Evolutionary conservation across 2,797 vertebrate species (phyloP).

Genomic region (Neoniphon sammara): DNA sequence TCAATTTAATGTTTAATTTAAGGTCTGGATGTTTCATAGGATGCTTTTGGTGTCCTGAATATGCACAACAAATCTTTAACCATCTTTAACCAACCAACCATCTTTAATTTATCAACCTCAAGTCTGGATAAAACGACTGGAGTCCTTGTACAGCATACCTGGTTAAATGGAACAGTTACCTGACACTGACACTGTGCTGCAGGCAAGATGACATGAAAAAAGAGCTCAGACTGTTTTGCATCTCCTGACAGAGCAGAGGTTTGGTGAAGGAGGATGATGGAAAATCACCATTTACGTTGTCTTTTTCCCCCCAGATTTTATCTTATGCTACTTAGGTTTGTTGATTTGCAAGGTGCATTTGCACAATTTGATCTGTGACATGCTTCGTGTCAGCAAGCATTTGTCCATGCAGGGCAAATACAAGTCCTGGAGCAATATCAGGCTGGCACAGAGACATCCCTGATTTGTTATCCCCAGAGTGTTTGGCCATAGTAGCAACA

Average conservation of each 20-base stretch:
- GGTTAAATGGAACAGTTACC: neutral
- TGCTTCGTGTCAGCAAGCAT: too few species aligned
- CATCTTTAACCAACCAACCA: too few species aligned
- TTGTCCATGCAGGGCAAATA: neutral
- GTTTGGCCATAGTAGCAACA: constrained; percentile 5
- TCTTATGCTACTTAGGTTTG: too few species aligned
- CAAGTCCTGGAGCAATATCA: neutral
- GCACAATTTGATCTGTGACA: too few species aligned
- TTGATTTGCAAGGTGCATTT: too few species aligned
- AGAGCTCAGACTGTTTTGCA: neutral
- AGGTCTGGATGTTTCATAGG: neutral
- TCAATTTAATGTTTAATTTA: neutral
- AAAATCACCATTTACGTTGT: too few species aligned
- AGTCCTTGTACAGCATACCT: neutral
- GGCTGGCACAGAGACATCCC: neutral
- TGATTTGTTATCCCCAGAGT: neutral
- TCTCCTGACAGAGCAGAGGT: neutral
- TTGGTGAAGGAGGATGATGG: too few species aligned
- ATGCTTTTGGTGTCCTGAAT: neutral
- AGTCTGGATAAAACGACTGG: neutral
- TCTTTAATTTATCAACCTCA: neutral
- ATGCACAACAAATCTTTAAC: neutral
- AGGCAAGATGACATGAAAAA: neutral
- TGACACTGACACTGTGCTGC: neutral
- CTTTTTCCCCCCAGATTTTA: too few species aligned